Conservation (phyloP, 2,113 vertebrate genomes). For the Okapia johnstoni region DNA sequence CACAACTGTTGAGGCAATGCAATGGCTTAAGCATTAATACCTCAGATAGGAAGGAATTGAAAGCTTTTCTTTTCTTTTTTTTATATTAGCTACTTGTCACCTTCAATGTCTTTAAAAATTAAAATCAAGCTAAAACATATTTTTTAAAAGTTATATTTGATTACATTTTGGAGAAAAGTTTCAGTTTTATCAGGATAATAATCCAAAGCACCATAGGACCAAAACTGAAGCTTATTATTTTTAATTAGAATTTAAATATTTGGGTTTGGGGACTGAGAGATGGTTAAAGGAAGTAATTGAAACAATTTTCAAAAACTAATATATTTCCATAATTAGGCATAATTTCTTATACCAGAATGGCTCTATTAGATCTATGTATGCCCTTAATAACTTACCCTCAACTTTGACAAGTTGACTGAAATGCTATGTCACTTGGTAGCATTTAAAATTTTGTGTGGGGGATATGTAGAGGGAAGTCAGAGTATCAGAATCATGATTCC, state of each 20-base stretch:
- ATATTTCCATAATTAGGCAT: neutral
- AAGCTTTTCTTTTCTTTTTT: neutral
- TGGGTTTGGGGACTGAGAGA: neutral
- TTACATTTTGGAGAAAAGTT: neutral
- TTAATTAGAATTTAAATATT: conserved; percentile 2
- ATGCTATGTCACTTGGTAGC: neutral
- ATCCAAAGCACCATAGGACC: neutral
- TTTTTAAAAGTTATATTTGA: neutral
- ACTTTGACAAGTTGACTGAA: neutral
- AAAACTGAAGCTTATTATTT: neutral
- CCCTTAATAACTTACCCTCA: neutral
- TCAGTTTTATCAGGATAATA: neutral
- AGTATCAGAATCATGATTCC: neutral
- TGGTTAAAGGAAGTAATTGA: neutral
- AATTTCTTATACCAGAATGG: neutral
- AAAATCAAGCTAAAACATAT: neutral
- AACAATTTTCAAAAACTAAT: neutral
- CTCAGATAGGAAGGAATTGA: neutral
- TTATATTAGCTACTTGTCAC: neutral
- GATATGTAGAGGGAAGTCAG: neutral
- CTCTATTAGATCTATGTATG: neutral
- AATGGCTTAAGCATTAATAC: neutral
- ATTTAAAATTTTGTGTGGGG: neutral
- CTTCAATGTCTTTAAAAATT: neutral
- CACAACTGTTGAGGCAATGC: neutral